Conservation (phyloP, 1,140 invertebrate genomes). For the Anagrus nilaparvatae region DNA sequence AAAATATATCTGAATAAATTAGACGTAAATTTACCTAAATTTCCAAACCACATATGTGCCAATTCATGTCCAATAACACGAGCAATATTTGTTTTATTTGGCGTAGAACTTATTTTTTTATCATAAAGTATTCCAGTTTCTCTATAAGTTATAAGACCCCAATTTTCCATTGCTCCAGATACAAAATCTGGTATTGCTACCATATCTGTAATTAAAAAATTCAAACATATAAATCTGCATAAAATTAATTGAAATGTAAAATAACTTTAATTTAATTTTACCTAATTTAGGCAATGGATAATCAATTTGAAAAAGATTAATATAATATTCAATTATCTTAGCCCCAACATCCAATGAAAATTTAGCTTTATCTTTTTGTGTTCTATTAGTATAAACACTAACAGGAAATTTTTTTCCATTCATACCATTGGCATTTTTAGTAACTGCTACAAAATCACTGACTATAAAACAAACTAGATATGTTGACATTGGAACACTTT, state of each 20-base stretch:
- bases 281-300: conserved; percentile 84
- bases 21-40: conserved; percentile 59
- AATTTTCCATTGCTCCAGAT: conserved; percentile 93
- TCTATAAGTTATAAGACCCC: conserved; percentile 75
- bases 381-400: conserved; percentile 62
- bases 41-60: conserved; percentile 89
- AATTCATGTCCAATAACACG: conserved; percentile 81
- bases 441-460: conserved; percentile 67
- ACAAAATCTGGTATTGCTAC: conserved; percentile 91
- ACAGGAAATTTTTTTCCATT: conserved; percentile 49
- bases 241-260: neutral
- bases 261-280: conserved; percentile 34
- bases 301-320: conserved; percentile 72
- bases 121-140: conserved; percentile 76
- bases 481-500: conserved; percentile 83
- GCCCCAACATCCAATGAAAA: conserved; percentile 72
- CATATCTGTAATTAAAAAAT: conserved; percentile 56
- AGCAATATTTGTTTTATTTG: conserved; percentile 68
- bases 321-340: conserved; percentile 74
- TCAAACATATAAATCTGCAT: no score
- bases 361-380: conserved; percentile 64
- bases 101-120: conserved; percentile 52
- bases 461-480: conserved; percentile 86
- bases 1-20: no score
- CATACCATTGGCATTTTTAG: conserved; percentile 44